A percentile compares a stretch with the other conserved stretches of the same genome.
These are phyloP conservation scores for Hydrotaea cyrtoneurina DNA, from an alignment of 2,888 invertebrate genomes.

Conservation along the genomic window DNA sequence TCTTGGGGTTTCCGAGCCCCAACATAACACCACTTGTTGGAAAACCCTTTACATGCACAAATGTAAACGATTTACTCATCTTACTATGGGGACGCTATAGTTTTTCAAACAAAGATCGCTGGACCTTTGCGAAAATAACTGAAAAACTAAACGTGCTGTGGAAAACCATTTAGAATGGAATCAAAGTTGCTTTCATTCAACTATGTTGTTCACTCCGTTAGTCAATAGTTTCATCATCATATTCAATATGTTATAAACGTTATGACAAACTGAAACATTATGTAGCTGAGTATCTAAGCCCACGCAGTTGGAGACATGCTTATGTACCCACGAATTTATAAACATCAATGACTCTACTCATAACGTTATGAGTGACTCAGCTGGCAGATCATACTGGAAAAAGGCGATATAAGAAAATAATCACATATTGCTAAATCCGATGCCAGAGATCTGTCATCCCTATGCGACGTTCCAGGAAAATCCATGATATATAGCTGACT, in stretches of 20 bases:
- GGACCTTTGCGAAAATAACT: too few species aligned
- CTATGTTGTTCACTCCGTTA: too few species aligned
- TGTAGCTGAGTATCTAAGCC: background rate
- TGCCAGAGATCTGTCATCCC: background rate
- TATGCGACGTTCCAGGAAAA: background rate
- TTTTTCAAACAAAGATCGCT: too few species aligned
- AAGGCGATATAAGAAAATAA: background rate
- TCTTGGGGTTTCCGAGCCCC: too few species aligned
- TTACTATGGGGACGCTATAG: too few species aligned
- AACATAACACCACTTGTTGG: too few species aligned
- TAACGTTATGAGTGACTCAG: background rate
- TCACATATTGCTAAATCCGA: background rate
- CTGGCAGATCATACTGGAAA: background rate
- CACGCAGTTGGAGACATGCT: background rate
- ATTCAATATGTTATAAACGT: background rate
- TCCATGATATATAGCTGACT: background rate
- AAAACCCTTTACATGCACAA: too few species aligned
- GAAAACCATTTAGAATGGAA: too few species aligned
- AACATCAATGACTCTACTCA: background rate
- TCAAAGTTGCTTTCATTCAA: too few species aligned
- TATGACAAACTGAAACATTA: background rate
- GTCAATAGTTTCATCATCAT: too few species aligned
- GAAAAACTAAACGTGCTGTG: too few species aligned
- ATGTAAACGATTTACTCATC: too few species aligned
- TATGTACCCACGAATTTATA: background rate